Evolutionary conservation across 2,113 vertebrate species (phyloP).

Genomic region (Ondatra zibethicus): DNA sequence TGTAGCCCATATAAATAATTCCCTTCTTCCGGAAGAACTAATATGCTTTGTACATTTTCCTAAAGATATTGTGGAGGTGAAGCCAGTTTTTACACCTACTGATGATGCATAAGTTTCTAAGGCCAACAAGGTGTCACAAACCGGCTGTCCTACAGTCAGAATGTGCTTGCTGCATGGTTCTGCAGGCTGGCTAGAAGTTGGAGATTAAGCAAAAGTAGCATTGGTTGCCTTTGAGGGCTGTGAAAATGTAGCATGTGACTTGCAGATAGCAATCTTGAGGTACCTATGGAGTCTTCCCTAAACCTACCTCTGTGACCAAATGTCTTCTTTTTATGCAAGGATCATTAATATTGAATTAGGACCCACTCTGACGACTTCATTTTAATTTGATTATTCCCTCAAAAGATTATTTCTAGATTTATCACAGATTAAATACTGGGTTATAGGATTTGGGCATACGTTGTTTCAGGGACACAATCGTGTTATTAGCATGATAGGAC

Average conservation of each 20-base stretch:
- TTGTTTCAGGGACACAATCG: neutral
- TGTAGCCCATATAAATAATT: neutral
- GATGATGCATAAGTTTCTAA: neutral
- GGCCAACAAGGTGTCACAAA: neutral
- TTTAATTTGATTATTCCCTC: neutral
- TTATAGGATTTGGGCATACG: neutral
- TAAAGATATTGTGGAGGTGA: neutral
- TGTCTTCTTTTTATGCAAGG: neutral
- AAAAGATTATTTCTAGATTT: slow-evolving; percentile 16
- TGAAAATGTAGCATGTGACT: neutral
- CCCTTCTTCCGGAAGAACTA: neutral
- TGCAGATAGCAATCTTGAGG: neutral
- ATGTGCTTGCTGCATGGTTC: neutral
- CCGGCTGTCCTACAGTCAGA: neutral
- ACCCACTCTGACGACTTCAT: neutral
- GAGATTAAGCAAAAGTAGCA: neutral
- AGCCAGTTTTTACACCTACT: neutral
- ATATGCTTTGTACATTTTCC: neutral
- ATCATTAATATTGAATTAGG: neutral
- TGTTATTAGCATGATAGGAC: neutral
- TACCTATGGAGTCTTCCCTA: neutral
- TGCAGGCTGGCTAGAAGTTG: neutral
- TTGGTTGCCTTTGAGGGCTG: neutral
- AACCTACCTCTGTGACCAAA: neutral
- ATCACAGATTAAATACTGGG: neutral